Base-by-base conservation (phyloP, 2,113 vertebrate genomes). In the Gobiocypris rarus region DNA sequence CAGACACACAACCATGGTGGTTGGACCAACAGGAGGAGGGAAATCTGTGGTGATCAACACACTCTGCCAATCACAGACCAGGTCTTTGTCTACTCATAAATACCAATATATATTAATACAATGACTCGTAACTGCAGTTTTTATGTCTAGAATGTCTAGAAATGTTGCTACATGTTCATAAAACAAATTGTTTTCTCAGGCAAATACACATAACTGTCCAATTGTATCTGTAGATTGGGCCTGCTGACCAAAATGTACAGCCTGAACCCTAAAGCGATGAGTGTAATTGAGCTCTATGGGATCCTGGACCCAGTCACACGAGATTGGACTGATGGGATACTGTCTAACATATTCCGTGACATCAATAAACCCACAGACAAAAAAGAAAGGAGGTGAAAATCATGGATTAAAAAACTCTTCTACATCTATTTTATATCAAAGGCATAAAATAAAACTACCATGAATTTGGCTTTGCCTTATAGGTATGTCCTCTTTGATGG, bases 401-500 rank as follows among this genome's bases (percentile, higher is more conserved):
- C 17, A 15, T 17, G 82, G 79, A 0, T 8, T 26, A n/a, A 38
- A 22, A n/a, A 58, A 14, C 52, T 59, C 0, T 24, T 38, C 7
- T 76, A 50, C 22, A 31, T 45, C 38, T 69, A 9, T 19, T 70
- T 45, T 43, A 78, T 52, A 52, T 75, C 45, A 19, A 52, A 52
- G 10, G 3, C 24, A 28, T 75, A 14, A 17, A 26, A 48, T 11
- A 10, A 9, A 38, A 77, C 14, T 6, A 45, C 45, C 17, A 54
- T 71, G 1, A 22, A 56, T 9, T 75, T 69, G 69, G 22, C 19
- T 45, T 34, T 28, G 19, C 13, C 52, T 48, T 22, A 14, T 90
- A 99, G 98, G 91, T 99, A 99, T 82, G 97, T 99, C 81, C 91
- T 99, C 71, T 99, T 99, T 87, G 98, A 99, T 85, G 98, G 98